Base-by-base conservation (phyloP, 2,113 vertebrate genomes). In the Collichthys lucidus region DNA sequence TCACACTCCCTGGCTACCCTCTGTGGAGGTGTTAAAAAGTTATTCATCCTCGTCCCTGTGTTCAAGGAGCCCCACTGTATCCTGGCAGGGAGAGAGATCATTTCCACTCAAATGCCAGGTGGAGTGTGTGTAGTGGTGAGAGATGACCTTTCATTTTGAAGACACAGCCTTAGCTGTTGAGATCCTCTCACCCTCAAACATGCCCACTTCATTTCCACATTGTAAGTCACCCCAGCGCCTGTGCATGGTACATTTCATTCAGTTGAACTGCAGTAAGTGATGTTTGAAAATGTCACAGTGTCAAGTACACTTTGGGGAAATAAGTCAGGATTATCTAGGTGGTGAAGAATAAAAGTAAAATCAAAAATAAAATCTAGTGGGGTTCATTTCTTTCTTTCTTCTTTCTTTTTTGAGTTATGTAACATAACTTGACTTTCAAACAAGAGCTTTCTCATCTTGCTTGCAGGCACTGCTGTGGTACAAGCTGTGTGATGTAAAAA, bases 131-230 rank as follows among this genome's bases (percentile, higher is more conserved):
- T 66, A 82, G 50, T 67, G 59, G 60, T 77, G 63, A 75, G 55
- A 55, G 19, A 72, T 86, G 87, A 91, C 86, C 88, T 90, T 90
- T 82, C n/a, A 59, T 61, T 77, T 22, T 86, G 63, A 80, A 72
- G 78, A 88, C 56, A 74, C 60, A 68, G 22, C 29, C 17, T 12
- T 40, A 50, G 53, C 59, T 35, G 72, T 59, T 67, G 74, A 90
- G 77, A 88, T 88, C 46, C 50, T 78, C 77, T 82, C 84, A 73
- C 79, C 72, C 76, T 87, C 69, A 77, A 84, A 88, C 76, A 70
- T 57, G 79, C 67, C 60, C 9, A 44, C 79, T 78, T 31, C 4
- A 44, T 62, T 79, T 72, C 52, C 71, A 35, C 77, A 53, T 20
- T 68, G 69, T 80, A 77, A 73, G 56, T 26, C 42, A 46, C 62